Conservation (phyloP, 2,888 invertebrate genomes). For the Lysandra coridon region DNA sequence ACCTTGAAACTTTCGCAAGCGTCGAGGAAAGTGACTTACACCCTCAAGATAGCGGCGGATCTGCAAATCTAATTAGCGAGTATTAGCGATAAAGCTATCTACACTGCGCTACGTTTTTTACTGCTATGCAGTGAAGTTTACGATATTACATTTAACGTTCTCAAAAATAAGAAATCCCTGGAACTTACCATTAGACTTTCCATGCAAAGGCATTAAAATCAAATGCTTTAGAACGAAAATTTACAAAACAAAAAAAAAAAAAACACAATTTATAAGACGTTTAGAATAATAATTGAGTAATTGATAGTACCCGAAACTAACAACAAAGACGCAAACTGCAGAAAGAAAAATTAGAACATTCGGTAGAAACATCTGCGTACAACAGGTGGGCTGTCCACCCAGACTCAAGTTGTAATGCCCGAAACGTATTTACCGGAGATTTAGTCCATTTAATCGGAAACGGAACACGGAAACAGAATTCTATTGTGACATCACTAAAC, state of each 20-base stretch:
- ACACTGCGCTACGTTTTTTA: not conserved
- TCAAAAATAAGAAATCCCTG: not conserved
- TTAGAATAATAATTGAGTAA: not conserved
- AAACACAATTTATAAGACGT: not conserved
- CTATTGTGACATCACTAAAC: slow-evolving; percentile 11
- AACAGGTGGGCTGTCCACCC: slow-evolving; percentile 24
- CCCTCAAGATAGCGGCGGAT: not conserved
- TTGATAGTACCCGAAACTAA: not conserved
- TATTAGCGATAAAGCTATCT: not conserved
- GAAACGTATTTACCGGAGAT: slow-evolving; percentile 10
- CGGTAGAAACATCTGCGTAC: not conserved
- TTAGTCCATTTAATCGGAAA: slow-evolving; percentile 26
- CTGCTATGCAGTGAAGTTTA: not conserved
- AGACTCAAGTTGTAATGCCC: slow-evolving; percentile 12
- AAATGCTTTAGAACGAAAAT: not conserved
- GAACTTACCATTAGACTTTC: no score
- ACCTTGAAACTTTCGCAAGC: slow-evolving; percentile 13
- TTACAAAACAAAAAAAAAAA: not conserved
- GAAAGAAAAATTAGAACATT: not conserved
- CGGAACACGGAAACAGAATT: slow-evolving; percentile 18
- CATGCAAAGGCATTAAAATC: no score
- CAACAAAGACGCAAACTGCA: not conserved
- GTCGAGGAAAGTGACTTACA: slow-evolving; percentile 3
- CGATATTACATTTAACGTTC: not conserved
- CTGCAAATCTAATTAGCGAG: not conserved